Conservation (phyloP, 2,797 vertebrate genomes). For the Arnoldichthys spilopterus region DNA sequence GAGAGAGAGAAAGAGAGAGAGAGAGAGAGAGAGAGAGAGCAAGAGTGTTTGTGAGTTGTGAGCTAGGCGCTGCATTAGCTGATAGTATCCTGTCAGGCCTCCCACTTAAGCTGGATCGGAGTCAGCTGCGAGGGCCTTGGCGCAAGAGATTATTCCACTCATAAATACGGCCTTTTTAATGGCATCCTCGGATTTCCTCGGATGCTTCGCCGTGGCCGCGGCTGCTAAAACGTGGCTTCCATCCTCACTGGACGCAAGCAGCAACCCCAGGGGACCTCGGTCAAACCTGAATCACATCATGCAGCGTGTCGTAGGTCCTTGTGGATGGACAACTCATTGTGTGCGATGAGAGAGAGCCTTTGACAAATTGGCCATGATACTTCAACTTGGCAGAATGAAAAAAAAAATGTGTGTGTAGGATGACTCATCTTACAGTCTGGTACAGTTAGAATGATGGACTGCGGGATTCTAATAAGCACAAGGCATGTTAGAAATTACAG, state of each 20-base stretch:
- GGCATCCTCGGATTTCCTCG: conserved; percentile 69
- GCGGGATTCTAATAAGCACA: neutral
- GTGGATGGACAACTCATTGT: neutral
- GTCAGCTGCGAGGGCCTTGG: conserved; percentile 39
- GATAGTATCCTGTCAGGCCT: conserved; percentile 69
- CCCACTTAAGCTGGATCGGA: conserved; percentile 69
- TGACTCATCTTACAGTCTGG: conserved; percentile 20
- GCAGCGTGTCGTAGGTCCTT: neutral
- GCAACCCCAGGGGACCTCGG: conserved; percentile 64
- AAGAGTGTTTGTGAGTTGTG: conserved; percentile 11
- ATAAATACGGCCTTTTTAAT: conserved; percentile 79
- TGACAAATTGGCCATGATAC: neutral
- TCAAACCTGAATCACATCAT: conserved; percentile 31
- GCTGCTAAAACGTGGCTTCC: conserved; percentile 25
- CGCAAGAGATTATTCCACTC: conserved; percentile 74
- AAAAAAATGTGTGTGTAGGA: neutral
- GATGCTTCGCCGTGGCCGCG: conserved; percentile 41
- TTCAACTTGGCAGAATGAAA: neutral
- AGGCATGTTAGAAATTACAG: neutral
- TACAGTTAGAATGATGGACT: neutral
- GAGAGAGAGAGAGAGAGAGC: too few relatives aligned
- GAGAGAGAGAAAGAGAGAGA: too few relatives aligned
- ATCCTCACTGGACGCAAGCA: too few relatives aligned
- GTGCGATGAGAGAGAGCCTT: neutral
- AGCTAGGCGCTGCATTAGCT: conserved; percentile 66